These are phyloP conservation scores for Cryptocephalus primarius DNA, from an alignment of 2,888 invertebrate genomes.

Conservation along the genomic window DNA sequence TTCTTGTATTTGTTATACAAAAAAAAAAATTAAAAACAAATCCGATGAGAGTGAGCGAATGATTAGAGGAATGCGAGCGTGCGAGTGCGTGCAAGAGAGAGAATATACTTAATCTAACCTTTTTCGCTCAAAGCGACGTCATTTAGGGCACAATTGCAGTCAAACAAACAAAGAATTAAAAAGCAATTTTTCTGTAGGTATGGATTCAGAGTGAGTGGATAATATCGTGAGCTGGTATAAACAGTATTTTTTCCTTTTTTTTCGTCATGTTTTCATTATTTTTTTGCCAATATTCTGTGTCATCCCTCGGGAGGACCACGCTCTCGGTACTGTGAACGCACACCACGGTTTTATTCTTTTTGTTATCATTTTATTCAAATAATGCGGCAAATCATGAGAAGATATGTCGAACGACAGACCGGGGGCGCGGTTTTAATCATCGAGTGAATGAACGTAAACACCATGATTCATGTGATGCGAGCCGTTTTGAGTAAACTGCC, in stretches of 20 bases:
- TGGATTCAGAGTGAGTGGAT: slow-evolving; percentile 17
- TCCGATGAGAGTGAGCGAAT: no score
- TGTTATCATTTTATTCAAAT: no score
- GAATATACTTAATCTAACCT: slow-evolving; percentile 9
- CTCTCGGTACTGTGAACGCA: no score
- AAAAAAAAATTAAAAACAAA: slow-evolving; percentile 2
- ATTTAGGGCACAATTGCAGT: slow-evolving; percentile 5
- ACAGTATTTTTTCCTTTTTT: slow-evolving; percentile 31
- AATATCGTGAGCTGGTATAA: slow-evolving; percentile 32
- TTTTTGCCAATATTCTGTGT: slow-evolving; percentile 34
- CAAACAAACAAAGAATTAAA: slow-evolving; percentile 22
- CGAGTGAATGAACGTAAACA: slow-evolving; percentile 13
- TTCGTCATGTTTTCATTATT: slow-evolving; percentile 22
- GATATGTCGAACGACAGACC: no score
- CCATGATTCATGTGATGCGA: slow-evolving; percentile 13
- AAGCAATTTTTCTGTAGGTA: slow-evolving; percentile 33
- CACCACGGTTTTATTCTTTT: no score
- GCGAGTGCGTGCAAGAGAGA: slow-evolving; percentile 6
- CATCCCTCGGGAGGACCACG: slow-evolving; percentile 3
- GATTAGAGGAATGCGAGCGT: no score
- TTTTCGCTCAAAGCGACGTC: slow-evolving; percentile 8
- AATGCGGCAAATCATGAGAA: no score
- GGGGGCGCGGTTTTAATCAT: no score
- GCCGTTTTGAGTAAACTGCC: slow-evolving; percentile 21
- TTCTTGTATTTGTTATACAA: slow-evolving; percentile 12